phyloP scores from a whole-genome alignment of 2,888 invertebrate genomes.

The Chrysina gloriosa region DNA sequence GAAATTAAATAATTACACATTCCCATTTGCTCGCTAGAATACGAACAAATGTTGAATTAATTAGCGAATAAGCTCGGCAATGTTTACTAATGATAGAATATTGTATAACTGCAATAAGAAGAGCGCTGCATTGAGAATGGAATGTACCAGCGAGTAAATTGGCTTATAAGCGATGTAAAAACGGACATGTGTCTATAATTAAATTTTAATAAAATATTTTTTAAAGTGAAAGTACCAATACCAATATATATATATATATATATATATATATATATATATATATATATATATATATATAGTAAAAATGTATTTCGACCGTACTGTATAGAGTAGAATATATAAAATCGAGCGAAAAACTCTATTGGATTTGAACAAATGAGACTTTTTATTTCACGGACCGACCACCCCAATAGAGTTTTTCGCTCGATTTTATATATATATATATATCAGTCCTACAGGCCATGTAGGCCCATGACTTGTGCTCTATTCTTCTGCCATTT shows the following conservation, averaged over 20 bases:
- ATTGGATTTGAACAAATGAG: no score
- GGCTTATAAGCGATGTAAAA: neutral
- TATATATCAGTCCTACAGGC: no score
- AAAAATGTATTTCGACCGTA: no score
- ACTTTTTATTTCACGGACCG: no score
- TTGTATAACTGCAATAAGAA: neutral
- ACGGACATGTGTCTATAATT: constrained; percentile 17
- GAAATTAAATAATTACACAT: constrained; percentile 21
- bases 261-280: no score
- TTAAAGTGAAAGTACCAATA: constrained; percentile 5
- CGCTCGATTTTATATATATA: no score
- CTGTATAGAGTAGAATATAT: no score
- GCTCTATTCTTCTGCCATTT: no score
- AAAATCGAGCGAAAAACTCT: no score
- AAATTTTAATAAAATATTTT: constrained; percentile 12
- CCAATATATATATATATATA: no score
- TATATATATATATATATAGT: neutral
- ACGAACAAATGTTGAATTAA: constrained; percentile 18
- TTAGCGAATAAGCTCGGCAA: constrained; percentile 5
- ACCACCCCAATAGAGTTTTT: no score
- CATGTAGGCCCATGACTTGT: no score
- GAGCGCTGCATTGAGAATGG: neutral
- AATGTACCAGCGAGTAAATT: neutral
- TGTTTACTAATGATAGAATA: constrained; percentile 19
- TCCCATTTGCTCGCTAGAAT: constrained; percentile 14